Conservation (phyloP, 2,888 invertebrate genomes). For the Stenichneumon culpator region DNA sequence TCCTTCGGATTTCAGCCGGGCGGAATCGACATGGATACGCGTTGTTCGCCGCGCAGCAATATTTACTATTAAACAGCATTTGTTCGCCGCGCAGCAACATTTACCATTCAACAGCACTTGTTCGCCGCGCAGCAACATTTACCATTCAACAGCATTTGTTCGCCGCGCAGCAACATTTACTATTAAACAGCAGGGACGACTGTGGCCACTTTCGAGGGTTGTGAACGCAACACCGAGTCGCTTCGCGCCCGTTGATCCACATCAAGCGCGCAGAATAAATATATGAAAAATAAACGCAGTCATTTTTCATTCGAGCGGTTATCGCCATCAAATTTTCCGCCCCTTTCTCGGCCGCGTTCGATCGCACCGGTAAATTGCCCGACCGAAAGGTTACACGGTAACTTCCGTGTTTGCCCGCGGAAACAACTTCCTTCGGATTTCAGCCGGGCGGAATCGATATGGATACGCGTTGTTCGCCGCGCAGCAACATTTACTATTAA, state of each 20-base stretch:
- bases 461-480: neutral
- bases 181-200: too few species aligned
- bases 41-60: neutral
- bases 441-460: neutral
- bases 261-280: too few species aligned
- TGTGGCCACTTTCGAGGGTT: too few species aligned
- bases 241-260: too few species aligned
- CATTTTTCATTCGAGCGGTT: neutral
- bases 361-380: neutral
- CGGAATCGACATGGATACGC: neutral
- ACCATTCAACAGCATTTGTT: too few species aligned
- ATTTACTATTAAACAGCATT: constrained; percentile 1
- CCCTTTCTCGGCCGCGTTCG: neutral
- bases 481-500: constrained; percentile 8
- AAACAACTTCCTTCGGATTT: neutral
- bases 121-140: too few species aligned
- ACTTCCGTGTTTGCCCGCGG: neutral
- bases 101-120: too few species aligned
- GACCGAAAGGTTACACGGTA: neutral
- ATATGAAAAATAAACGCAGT: too few species aligned
- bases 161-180: too few species aligned
- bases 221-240: too few species aligned
- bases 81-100: too few species aligned
- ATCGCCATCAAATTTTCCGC: neutral
- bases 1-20: neutral